These are phyloP conservation scores for Eudyptes chrysolophus DNA, from an alignment of 2,113 vertebrate genomes.

Conservation along the genomic window DNA sequence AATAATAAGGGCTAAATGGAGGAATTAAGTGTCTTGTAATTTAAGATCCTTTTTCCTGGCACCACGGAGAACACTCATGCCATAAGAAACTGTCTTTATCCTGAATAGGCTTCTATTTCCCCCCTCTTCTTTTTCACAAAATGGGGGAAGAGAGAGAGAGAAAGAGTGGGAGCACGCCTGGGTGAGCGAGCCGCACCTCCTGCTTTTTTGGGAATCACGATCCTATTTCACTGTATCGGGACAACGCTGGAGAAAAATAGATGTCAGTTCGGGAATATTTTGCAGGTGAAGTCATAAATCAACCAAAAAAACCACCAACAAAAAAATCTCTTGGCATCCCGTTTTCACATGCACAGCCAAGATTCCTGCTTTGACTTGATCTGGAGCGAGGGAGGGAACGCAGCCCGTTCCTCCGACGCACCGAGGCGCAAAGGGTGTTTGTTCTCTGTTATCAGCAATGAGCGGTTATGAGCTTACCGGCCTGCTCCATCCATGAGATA, in stretches of 20 bases:
- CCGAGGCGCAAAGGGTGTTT: neutral
- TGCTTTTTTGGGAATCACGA: neutral
- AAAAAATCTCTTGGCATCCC: neutral
- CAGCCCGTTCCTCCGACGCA: neutral
- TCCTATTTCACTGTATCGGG: neutral
- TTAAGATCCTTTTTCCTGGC: neutral
- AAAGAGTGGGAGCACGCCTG: neutral
- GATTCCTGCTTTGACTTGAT: slow-evolving; percentile 32
- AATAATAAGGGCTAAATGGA: neutral
- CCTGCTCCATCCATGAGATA: neutral
- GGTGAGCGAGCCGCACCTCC: fast-evolving
- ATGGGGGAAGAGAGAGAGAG: too few species aligned
- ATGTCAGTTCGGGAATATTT: neutral
- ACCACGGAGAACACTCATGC: fast-evolving
- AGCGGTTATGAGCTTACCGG: neutral
- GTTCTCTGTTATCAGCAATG: neutral
- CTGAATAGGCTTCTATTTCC: neutral
- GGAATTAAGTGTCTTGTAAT: neutral
- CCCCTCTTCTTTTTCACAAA: neutral
- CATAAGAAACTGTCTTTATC: neutral
- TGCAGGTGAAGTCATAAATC: neutral
- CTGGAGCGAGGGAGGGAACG: neutral
- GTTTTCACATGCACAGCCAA: neutral
- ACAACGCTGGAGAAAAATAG: fast-evolving
- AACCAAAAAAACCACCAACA: neutral